Evolutionary conservation across 2,888 invertebrate genomes (phyloP), one percentile per base, ranked within the genome.

Genomic region (Graphium colonna): DNA sequence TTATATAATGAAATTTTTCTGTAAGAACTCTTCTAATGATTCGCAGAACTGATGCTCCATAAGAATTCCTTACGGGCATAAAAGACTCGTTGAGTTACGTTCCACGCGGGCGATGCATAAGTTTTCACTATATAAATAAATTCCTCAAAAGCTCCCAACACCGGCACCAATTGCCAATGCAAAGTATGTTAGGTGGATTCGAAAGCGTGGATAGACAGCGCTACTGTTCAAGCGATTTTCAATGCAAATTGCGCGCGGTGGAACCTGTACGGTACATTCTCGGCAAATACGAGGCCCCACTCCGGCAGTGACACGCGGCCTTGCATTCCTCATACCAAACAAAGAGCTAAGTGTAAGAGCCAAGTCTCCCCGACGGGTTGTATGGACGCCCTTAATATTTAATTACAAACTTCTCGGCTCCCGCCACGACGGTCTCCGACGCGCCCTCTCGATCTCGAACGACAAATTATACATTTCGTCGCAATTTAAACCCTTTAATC

Each of bases 351-450:
- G 63, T 63, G 69, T 65, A 53, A 53, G 61, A 44, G 39, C 49
- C 59, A 61, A 63, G 67, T 65, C 64, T 56, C 60, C 51, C 39
- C 63, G 66, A 63, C 67, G 66, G 67, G 65, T 69, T 67, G 67
- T 69, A 62, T 59, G 71, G 68, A 67, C 71, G 64, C 65, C 72
- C 69, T 81, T 75, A 79, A 82, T 82, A 79, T 82, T 82, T 80
- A 79, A 82, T 82, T 77, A 79, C 72, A 75, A 80, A 82, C 77
- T 80, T 80, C 71, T 65, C 71, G 61, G 61, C 62, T 60, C 64
- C 65, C 65, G 60, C 67, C 62, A 3, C 64, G 63, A 62, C 61
- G 60, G 59, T 55, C 59, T 62, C 55, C 62, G 64, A 62, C 64
- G 60, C 57, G 70, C 67, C 68, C 68, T 68, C 66, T 60, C 71